These are phyloP conservation scores for Gymnodraco acuticeps DNA, from an alignment of 2,797 vertebrate genomes.

Conservation along the genomic window DNA sequence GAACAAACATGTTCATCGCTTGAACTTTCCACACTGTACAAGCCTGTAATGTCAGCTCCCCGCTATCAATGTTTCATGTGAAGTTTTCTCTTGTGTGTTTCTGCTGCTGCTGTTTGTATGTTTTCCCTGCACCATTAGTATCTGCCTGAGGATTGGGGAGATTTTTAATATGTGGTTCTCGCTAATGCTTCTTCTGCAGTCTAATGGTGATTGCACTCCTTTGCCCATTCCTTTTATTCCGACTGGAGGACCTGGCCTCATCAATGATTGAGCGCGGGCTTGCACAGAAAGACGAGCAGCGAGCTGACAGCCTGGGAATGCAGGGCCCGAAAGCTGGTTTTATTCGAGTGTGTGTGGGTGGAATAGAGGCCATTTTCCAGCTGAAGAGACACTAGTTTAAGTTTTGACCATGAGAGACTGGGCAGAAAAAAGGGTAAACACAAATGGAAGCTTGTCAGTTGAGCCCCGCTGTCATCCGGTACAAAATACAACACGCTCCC, in stretches of 20 bases:
- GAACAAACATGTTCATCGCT: constrained; percentile 26
- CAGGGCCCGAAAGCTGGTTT: constrained; percentile 43
- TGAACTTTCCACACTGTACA: constrained; percentile 20
- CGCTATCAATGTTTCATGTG: constrained; percentile 27
- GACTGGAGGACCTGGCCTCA: constrained; percentile 66
- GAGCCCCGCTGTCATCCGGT: constrained; percentile 15
- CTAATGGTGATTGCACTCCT: constrained; percentile 66
- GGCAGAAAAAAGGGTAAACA: constrained; percentile 53
- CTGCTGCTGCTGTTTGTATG: neutral
- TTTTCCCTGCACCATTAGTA: constrained; percentile 20
- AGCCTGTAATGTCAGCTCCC: constrained; percentile 19
- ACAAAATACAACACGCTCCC: constrained; percentile 35
- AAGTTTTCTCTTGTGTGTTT: neutral
- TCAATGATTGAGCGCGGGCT: constrained; percentile 71
- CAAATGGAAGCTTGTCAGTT: constrained; percentile 13
- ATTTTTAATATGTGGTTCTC: constrained; percentile 58
- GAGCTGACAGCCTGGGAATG: constrained; percentile 49
- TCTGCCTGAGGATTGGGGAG: constrained; percentile 33
- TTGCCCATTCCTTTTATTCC: constrained; percentile 58
- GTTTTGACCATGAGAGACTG: constrained; percentile 53
- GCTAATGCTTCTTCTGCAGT: constrained; percentile 52
- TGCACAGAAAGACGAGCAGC: constrained; percentile 57
- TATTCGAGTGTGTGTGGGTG: constrained; percentile 47
- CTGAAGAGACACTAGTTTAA: constrained; percentile 62
- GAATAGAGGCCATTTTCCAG: constrained; percentile 66